Evolutionary conservation across 2,113 vertebrate species (phyloP), one percentile per base, ranked within the genome.

Genomic region (Silurus glanis): DNA sequence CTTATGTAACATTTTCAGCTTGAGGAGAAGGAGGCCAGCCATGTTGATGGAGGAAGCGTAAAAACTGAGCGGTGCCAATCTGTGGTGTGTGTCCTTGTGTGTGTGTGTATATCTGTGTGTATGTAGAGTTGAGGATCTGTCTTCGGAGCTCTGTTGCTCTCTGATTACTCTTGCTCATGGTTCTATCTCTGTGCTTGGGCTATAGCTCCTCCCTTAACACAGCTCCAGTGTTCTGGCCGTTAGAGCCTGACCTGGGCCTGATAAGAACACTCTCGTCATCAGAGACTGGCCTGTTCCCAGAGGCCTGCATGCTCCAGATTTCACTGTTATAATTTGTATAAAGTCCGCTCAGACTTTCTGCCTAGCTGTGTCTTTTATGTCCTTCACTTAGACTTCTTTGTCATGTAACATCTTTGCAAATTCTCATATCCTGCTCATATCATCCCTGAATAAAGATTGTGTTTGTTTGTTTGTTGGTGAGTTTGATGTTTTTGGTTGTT

Each of bases 251-350:
- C 94, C 87, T 84, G 69, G 7, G 25, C 74, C 86, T 93, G 96
- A 97, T 97, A 97, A 96, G 95, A 90, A 94, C 95, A 95, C 28
- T 95, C 95, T 91, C 85, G 72, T 88, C 92, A 94, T 93, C 94
- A 92, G 19, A 21, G 87, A 83, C 83, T 6, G 8, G 19, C 91
- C 86, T 23, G 0, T 9, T 87, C 91, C 13, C 83, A n/a, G 59
- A 88, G 80, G 75, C 83, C 94, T 91, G 91, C 90, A 89, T 87
- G 89, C 94, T 89, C 89, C 95, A 95, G 96, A 96, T 96, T 96
- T 96, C 92, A 88, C 92, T 93, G 86, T 61, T 56, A 12, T n/a
- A 14, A 47, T 87, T 62, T 53, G 23, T 37, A 37, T 37, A 37
- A 37, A 37, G 37, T 23, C 69, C 61, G 28, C 8, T 72, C 9